Evolutionary conservation across 2,888 invertebrate species (phyloP), one percentile per base, ranked within the genome.

Genomic region (Mythimna albipuncta): DNA sequence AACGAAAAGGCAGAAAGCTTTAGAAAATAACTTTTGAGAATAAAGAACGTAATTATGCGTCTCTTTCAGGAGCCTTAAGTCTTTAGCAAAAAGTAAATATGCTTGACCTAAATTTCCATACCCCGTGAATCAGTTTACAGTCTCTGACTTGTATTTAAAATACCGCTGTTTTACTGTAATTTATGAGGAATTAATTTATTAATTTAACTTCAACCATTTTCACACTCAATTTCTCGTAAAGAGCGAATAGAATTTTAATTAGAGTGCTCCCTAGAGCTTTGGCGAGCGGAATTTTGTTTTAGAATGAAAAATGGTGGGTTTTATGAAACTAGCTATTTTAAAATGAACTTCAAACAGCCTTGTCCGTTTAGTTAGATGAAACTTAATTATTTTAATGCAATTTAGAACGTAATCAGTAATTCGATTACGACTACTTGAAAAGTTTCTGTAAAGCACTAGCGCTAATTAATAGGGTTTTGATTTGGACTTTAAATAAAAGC

Each of bases 21-120:
- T 6, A 35, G 2, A 54, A 54, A 32, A 21, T 44, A 1, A 16
- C 5, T 38, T 58, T 58, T 2, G 0, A 32, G 2, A 19, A 9
- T 5, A 7, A 19, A n/a, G 0, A 65, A 32, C 4, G 11, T 21
- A 21, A 55, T 58, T 50, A 58, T 21, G 6, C 57, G 26, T n/a
- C 83, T 57, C 68, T 75, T 84, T 79, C 63, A 83, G 74, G 3
- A 32, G 19, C 19, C 55, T 41, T 67, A 63, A 52, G 38, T 57
- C 70, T 64, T 41, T 3, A n/a, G 26, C 61, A 58, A 13, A 69
- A 81, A 75, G 81, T 75, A 83, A 79, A 81, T 75, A 77, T 72
- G 72, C 78, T 83, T 87, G 87, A 86, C 85, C 86, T 82, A 88
- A 69, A 88, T 88, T 82, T 82, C 72, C 81, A 83, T 82, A 73